Percentiles rank a stretch among this genome's conserved stretches.
phyloP scores from a whole-genome alignment of 2,797 vertebrate species.

The Sebastes aleutianus region DNA sequence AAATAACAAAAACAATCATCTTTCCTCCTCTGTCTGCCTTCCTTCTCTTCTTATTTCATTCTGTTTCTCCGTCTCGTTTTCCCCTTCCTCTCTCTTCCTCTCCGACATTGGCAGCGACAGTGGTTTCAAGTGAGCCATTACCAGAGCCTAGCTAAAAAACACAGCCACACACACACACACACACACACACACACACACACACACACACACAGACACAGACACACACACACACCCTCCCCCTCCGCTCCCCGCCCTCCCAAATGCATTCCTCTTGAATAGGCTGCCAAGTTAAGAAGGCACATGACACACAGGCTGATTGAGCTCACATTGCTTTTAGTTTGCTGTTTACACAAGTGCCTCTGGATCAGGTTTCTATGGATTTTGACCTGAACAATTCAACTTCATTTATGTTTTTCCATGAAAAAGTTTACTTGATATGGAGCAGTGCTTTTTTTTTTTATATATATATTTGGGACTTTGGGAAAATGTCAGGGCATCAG shows the following conservation, averaged over 20 bases:
- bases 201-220: conserved; percentile 21
- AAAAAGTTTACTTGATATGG: not conserved
- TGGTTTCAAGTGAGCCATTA: conserved; percentile 66
- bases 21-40: not conserved
- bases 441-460: not conserved
- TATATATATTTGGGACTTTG: not conserved
- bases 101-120: conserved; percentile 28
- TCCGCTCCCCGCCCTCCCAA: conserved; percentile 28
- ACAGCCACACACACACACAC: not conserved
- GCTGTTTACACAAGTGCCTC: conserved; percentile 55
- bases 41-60: not conserved
- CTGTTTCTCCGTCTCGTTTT: not conserved
- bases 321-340: conserved; percentile 67
- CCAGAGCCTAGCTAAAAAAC: conserved; percentile 49
- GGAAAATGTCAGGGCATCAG: not conserved
- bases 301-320: conserved; percentile 71
- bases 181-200: not conserved
- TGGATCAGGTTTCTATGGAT: conserved; percentile 33
- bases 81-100: not conserved
- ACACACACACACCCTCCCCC: not conserved
- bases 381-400: conserved; percentile 19
- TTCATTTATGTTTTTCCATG: not conserved
- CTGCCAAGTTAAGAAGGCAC: conserved; percentile 75
- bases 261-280: conserved; percentile 70
- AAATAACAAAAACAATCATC: not conserved